Base-by-base conservation (phyloP, 2,797 vertebrate species). In the Bucorvus abyssinicus region DNA sequence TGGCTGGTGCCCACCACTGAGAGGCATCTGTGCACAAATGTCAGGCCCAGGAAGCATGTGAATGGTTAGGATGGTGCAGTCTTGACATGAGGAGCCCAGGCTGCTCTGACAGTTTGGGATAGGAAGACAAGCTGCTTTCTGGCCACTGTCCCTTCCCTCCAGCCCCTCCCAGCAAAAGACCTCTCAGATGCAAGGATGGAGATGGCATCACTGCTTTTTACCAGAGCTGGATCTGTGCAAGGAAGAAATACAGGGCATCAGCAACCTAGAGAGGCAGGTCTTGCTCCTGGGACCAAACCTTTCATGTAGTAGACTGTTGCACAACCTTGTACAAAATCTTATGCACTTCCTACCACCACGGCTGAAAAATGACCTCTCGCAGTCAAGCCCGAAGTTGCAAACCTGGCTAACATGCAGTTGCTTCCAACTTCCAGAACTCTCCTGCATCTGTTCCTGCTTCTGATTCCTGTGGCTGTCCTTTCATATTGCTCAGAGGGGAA, bases 281-380 rank as follows among this genome's bases (percentile, higher is more conserved):
- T 36, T 85, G 56, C 49, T 74, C 69, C 15, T 61, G 19, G 21
- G 29, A 85, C 32, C 42, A 74, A 89, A 55, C 45, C 4, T 17
- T 7, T 74, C 1, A 1, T 18, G 14, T 24, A 5, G 61, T 87
- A 40, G 38, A 40, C 42, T 45, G 14, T 57, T 34, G 7, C 29
- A 83, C 44, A 82, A 14, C 24, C 8, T 57, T 49, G 24, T 47
- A 61, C 8, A 36, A 78, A 85, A 42, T 30, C 40, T 95, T 84
- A 14, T 26, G 77, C 23, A 47, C 23, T 91, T 93, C 47, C 57
- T 63, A 57, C 26, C 10, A 56, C 45, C 26, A 27, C 6, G 1
- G 22, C 34, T 83, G 57, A 69, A 80, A 95, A 93, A 83, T 67
- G 1, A 60, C 64, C 34, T 96, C 82, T 94, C 82, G 79, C 61